Base-by-base conservation (phyloP, 92 coral and sea anemone species). In the Pocillopora meandrina region DNA sequence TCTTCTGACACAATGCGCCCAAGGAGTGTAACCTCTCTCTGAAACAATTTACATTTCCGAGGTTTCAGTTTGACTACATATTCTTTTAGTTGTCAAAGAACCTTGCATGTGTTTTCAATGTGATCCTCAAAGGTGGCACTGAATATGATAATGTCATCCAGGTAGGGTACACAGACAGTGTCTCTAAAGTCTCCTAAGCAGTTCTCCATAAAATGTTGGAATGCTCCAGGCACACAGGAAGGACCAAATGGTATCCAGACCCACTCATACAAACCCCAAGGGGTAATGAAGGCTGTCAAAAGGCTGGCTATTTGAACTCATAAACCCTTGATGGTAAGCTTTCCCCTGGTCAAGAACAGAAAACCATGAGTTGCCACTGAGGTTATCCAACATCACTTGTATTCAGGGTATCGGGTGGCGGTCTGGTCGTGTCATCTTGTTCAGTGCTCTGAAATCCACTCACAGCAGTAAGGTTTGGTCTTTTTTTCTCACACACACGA, bases 311-410 rank as follows among this genome's bases (percentile, higher is more conserved):
- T 86, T 81, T 34, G 87, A 78, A 47, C 84, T 78, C 81, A 92
- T 81, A 75, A 81, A 92, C 15, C 92, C 92, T 78, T 91, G 94
- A 67, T 90, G 95, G 80, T 87, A 92, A 10, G 93, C 93, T 47
- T 90, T 90, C 6, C 93, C 90, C 82, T 93, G 92, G 85, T 93
- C 90, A 7, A 90, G 88, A 42, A 90, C 93, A 31, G 84, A 73
- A 76, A 92, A 92, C 91, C 93, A 90, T 16, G 82, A 26, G 85
- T 90, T 92, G 42, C 93, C 95, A 21, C 95, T 91, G 47, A 92
- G 86, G 83, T 90, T 92, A 56, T 90, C 92, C 19, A 87, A 86
- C 17, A 88, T 79, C 75, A 87, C 95, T 74, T 87, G 90, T 79
- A 80, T 92, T 60, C 89, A 75, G 33, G 93, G 91, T 23, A 92